Base-by-base conservation (phyloP, 2,888 invertebrate species). In the Esperia sulphurella region DNA sequence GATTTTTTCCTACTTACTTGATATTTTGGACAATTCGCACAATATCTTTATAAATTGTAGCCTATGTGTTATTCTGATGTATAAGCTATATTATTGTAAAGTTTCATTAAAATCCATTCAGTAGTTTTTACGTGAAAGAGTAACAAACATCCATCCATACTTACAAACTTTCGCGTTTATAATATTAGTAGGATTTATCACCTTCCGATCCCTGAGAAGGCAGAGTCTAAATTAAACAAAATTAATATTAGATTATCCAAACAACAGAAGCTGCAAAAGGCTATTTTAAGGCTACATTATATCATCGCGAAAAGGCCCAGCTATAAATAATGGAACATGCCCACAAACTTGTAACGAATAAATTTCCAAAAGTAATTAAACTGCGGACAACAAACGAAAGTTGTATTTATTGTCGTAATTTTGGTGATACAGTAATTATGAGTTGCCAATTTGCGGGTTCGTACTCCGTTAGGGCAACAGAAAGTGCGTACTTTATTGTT, bases 341-440 rank as follows among this genome's bases (percentile, higher is more conserved):
- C 28, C 21, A 1, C 10, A 29, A 46, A 43, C 28, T 46, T 50
- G 29, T 45, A 41, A 29, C 46, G 40, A 50, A 50, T 50, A 50
- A 50, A 46, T 50, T 50, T 8, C 41, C 13, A 50, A 50, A 50
- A 50, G 46, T 46, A 50, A 50, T 50, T 50, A 50, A 50, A 50
- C 50, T 31, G 43, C 8, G 35, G 49, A 41, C 49, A 45, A 30
- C 8, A 9, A 48, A 49, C 39, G 40, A 28, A 33, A 38, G 31
- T 46, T 42, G 43, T 50, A 50, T 50, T 45, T 50, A 50, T 50
- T 50, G 50, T 50, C 21, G 40, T 50, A 46, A 46, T 49, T 45
- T 43, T 30, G 13, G 13, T 44, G 43, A 43, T 45, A 30, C 44
- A 31, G 41, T 41, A 30, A 48, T 43, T 43, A 37, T 29, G 38